A percentile compares a stretch with the other conserved stretches of the same genome.
Evolutionary conservation across 1,140 invertebrate species (phyloP).

Genomic region (Parapsyche elsis): DNA sequence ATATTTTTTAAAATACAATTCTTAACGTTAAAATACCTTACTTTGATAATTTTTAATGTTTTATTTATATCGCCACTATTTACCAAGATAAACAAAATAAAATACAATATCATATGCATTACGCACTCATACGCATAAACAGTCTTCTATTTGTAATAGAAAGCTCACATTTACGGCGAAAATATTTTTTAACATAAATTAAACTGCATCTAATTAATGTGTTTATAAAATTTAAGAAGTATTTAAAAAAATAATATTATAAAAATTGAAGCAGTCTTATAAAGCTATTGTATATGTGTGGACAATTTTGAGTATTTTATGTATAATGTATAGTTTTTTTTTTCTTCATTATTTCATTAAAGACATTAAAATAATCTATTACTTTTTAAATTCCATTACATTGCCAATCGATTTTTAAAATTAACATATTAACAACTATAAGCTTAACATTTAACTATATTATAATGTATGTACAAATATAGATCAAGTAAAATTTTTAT

Average conservation of each 20-base stretch:
- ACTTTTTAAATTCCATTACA: slow-evolving; percentile 45
- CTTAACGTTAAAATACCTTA: not conserved
- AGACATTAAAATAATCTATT: slow-evolving; percentile 28
- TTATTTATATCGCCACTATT: not conserved
- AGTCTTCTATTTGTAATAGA: slow-evolving; percentile 2
- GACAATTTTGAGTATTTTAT: slow-evolving; percentile 23
- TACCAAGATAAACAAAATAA: not conserved
- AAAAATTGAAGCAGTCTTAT: slow-evolving; percentile 31
- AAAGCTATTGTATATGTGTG: slow-evolving; percentile 20
- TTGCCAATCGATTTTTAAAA: slow-evolving; percentile 34
- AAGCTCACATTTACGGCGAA: not conserved
- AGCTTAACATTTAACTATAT: slow-evolving; percentile 15
- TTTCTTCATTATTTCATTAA: not conserved
- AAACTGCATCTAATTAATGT: not conserved
- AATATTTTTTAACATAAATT: not conserved
- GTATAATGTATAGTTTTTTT: not conserved
- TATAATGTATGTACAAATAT: not conserved
- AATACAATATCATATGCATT: not conserved
- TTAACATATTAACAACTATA: slow-evolving; percentile 31
- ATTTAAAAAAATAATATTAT: slow-evolving; percentile 22
- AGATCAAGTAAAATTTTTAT: no score
- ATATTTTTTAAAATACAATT: not conserved
- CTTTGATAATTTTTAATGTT: not conserved
- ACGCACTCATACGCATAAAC: slow-evolving; percentile 12
- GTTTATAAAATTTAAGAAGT: not conserved